A percentile compares a stretch with the other conserved stretches of the same genome.
phyloP scores from a whole-genome alignment of 2,797 vertebrate species.

The Erethizon dorsatum region DNA sequence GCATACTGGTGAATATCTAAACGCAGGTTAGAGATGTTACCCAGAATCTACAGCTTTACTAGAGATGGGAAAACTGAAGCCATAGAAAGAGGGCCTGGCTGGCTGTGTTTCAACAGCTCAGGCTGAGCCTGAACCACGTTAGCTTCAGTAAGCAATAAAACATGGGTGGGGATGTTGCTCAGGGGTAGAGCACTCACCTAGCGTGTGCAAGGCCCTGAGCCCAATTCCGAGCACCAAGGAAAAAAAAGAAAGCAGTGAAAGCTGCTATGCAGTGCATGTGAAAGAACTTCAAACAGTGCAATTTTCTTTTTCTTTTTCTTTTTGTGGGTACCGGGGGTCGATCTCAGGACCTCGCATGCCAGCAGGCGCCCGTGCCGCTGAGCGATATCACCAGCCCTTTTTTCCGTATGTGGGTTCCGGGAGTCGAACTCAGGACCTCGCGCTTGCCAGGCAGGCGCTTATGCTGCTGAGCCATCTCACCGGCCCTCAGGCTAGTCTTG shows the following conservation, averaged over 20 bases:
- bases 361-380: too few relatives aligned
- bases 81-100: neutral
- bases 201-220: neutral
- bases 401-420: too few relatives aligned
- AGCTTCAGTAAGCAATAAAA: neutral
- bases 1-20: neutral
- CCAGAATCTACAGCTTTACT: neutral
- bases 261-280: accelerated
- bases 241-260: neutral
- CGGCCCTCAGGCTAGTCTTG: neutral
- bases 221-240: neutral
- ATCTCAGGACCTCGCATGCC: too few relatives aligned
- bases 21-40: neutral
- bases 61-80: neutral
- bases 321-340: too few relatives aligned
- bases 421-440: too few relatives aligned
- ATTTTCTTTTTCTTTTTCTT: neutral
- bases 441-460: too few relatives aligned
- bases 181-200: accelerated
- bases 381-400: too few relatives aligned
- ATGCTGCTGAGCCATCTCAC: too few relatives aligned
- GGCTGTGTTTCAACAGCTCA: neutral
- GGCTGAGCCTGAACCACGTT: too few relatives aligned
- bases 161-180: neutral
- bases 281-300: neutral